Percentiles rank a stretch among this genome's conserved stretches.
Conservation (phyloP, 2,888 invertebrate species). For the Ophion ventricosus region DNA sequence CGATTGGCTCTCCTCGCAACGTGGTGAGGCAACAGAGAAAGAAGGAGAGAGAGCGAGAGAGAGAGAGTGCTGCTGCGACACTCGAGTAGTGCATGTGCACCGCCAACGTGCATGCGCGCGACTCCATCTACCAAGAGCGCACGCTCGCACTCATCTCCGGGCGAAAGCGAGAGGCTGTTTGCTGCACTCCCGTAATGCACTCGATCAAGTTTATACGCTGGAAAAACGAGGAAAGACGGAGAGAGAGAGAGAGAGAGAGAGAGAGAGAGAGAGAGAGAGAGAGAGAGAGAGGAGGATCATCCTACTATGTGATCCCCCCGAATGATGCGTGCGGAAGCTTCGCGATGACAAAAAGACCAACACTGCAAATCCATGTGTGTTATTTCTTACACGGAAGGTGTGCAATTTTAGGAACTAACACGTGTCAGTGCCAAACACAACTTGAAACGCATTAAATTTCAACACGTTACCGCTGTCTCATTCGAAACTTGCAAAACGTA, state of each 20-base stretch:
- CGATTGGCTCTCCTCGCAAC: conserved; percentile 65
- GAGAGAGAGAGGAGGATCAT: no score
- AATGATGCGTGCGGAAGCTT: no score
- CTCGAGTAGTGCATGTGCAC: conserved; percentile 58
- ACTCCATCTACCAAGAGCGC: conserved; percentile 50
- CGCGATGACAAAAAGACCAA: no score
- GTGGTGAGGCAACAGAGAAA: conserved; percentile 37
- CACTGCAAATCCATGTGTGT: no score
- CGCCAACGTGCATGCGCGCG: conserved; percentile 61
- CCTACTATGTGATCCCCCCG: no score
- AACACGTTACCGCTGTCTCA: no score
- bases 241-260: not conserved
- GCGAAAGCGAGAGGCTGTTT: conserved; percentile 20
- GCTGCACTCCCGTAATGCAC: conserved; percentile 38
- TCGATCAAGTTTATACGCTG: conserved; percentile 16
- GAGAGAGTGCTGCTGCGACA: conserved; percentile 41
- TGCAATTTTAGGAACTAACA: no score
- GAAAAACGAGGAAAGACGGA: conserved; percentile 1
- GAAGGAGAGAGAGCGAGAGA: not conserved
- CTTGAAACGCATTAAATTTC: no score
- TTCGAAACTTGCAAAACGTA: no score
- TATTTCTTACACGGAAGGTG: no score
- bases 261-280: no score
- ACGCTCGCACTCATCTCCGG: conserved; percentile 43
- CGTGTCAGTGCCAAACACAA: no score